Evolutionary conservation across 2,113 vertebrate genomes (phyloP), one percentile per base, ranked within the genome.

Genomic region (Lethenteron reissneri): DNA sequence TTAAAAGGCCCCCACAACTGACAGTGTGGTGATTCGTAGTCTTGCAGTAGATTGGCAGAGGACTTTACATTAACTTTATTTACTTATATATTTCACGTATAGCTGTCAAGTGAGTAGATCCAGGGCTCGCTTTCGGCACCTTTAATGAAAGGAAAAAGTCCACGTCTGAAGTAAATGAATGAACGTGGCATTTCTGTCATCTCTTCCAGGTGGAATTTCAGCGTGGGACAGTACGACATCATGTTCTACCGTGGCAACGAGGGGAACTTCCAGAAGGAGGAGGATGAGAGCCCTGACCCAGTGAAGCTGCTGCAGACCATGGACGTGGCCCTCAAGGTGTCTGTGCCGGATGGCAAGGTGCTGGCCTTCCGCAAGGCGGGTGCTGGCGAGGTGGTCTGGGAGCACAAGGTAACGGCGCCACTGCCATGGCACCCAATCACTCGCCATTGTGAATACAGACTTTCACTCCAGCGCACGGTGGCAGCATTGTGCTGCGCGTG

Each of bases 321-420:
- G 77, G 88, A 92, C 77, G 83, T 85, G 2, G 82, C 95, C 74
- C 95, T 99, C 77, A 99, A 99, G 77, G 86, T 99, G 73, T 99
- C 91, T 0, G 89, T 97, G 60, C 86, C 92, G 5, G 88, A 95
- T 70, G 95, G 90, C 90, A 99, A 99, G 76, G 87, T 99, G 74
- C 86, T 97, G 87, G 92, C 94, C 58, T 97, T 99, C 77, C 83
- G 79, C 73, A 83, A 80, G 70, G 85, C 82, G 78, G 79, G 82
- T 13, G 85, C 79, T 8, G 90, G 89, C 74, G 84, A 84, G 75
- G 83, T 95, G 76, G 87, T 94, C 72, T 99, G 94, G 94, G 91
- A 99, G 71, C 89, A 88, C 72, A 88, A 95, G 90, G 94, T 99
- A 83, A 70, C 41, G 41, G 41, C 5, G 41, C 41, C 41, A 41